Percentiles rank a stretch among this genome's conserved stretches.
phyloP scores from a whole-genome alignment of 1,140 invertebrate genomes.

The Mizuhopecten yessoensis region DNA sequence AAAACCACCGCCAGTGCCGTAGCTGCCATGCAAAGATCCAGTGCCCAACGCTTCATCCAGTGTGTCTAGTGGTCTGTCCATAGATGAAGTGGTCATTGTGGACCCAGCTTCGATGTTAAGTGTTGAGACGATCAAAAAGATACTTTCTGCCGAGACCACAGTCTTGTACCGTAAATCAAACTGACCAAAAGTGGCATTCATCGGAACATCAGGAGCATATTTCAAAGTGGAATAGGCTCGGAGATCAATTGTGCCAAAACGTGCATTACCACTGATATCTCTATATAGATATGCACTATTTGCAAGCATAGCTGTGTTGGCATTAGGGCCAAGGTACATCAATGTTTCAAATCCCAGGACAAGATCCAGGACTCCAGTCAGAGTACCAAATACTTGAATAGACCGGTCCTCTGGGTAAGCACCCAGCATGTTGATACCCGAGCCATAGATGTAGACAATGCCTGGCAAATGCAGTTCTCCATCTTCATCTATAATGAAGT shows the following conservation, averaged over 20 bases:
- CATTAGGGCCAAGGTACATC: conserved; percentile 65
- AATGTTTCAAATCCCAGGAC: conserved; percentile 69
- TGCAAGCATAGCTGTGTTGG: conserved; percentile 69
- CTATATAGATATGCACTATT: conserved; percentile 65
- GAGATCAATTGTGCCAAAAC: conserved; percentile 73
- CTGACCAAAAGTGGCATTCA: conserved; percentile 66
- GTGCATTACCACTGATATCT: conserved; percentile 65
- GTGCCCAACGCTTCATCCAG: conserved; percentile 65
- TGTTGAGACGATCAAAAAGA: conserved; percentile 65
- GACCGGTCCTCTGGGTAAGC: conserved; percentile 67
- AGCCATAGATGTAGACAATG: conserved; percentile 71
- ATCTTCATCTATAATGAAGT: conserved; percentile 73
- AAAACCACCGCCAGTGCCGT: conserved; percentile 72
- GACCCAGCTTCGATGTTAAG: conserved; percentile 76
- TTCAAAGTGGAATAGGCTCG: conserved; percentile 69
- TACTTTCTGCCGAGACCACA: conserved; percentile 73
- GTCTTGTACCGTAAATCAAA: conserved; percentile 72
- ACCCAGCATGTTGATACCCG: conserved; percentile 58
- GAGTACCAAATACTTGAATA: conserved; percentile 66
- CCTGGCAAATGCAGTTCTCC: conserved; percentile 73
- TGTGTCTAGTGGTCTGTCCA: conserved; percentile 68
- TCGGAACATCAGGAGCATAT: conserved; percentile 68
- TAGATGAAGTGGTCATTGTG: conserved; percentile 69
- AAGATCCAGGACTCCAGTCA: conserved; percentile 71
- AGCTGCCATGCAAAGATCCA: conserved; percentile 57